Evolutionary conservation across 2,888 invertebrate genomes (phyloP), one percentile per base, ranked within the genome.

Genomic region (Serrognathus titanus): DNA sequence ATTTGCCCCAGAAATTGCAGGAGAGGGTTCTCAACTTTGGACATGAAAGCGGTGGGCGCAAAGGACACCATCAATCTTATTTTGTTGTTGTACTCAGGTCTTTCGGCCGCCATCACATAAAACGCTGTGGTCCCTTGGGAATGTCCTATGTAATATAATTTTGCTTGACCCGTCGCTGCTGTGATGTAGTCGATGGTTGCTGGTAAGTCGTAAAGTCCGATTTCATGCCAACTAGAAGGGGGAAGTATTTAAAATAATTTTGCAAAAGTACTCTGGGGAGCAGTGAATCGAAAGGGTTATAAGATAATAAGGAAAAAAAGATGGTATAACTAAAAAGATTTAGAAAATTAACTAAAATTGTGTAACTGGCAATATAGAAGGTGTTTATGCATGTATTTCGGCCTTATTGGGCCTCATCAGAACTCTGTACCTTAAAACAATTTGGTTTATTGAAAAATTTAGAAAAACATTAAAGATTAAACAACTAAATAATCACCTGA

Each of bases 121-220:
- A 85, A 85, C 11, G 76, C 77, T 0, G 85, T 85, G 0, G 85
- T 83, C 77, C 85, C 71, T 52, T 84, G 83, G 5, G 88, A 90
- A 71, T 90, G 89, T 0, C 89, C 92, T 2, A 88, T 75, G 71
- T 88, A 90, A 61, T 84, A 83, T 1, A 92, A 65, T 56, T 83
- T 80, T 1, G 79, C 57, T 20, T 81, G 79, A 0, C 81, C 79
- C 0, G 87, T 87, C 36, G 75, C 74, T 24, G 73, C 67, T 2
- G 85, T 68, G 10, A 86, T 79, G 69, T 86, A 83, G 70, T 92
- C 86, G 24, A 93, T 83, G 81, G 85, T 86, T 0, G 89, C 87
- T 7, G 92, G 89, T 0, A 92, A 70, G 72, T 94, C 92, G 69
- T 84, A 84, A 57, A 79, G 75, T 0, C 89, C 91, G 74, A 91